These are phyloP conservation scores for Nerophis ophidion DNA, from an alignment of 2,113 vertebrate genomes.

Conservation along the genomic window DNA sequence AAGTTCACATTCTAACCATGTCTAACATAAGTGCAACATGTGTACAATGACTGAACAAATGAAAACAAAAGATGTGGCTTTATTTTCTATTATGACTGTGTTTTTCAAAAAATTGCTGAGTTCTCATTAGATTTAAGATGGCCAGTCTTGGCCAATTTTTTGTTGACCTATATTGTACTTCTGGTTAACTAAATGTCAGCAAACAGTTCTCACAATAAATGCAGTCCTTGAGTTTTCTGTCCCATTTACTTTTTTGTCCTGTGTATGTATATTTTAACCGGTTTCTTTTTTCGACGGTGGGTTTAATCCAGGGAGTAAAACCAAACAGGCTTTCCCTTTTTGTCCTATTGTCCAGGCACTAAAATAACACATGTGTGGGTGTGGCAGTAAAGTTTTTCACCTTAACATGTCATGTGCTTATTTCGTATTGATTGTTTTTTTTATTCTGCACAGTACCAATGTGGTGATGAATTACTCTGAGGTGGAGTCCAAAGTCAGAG, in stretches of 20 bases:
- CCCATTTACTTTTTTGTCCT: conserved; percentile 10
- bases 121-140: conserved; percentile 5
- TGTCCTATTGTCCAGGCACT: conserved; percentile 6
- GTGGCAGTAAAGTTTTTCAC: conserved; percentile 9
- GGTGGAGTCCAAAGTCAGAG: conserved; percentile 97
- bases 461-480: conserved; percentile 99
- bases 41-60: not conserved
- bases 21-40: conserved; percentile 1
- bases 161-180: conserved; percentile 1
- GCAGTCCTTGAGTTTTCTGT: not conserved
- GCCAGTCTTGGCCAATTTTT: not conserved
- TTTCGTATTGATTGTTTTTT: conserved; percentile 4
- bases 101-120: conserved; percentile 7
- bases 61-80: not conserved
- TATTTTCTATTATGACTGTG: conserved; percentile 5
- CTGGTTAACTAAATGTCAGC: conserved; percentile 1
- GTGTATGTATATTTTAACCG: conserved; percentile 5
- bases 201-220: not conserved
- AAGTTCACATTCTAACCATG: conserved; percentile 1
- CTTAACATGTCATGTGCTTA: conserved; percentile 5
- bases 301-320: conserved; percentile 7
- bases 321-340: conserved; percentile 5
- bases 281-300: conserved; percentile 18
- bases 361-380: conserved; percentile 15
- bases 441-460: conserved; percentile 79